Evolutionary conservation across 1,140 invertebrate species (phyloP), one percentile per base, ranked within the genome.

Genomic region (Drosophila mayri): DNA sequence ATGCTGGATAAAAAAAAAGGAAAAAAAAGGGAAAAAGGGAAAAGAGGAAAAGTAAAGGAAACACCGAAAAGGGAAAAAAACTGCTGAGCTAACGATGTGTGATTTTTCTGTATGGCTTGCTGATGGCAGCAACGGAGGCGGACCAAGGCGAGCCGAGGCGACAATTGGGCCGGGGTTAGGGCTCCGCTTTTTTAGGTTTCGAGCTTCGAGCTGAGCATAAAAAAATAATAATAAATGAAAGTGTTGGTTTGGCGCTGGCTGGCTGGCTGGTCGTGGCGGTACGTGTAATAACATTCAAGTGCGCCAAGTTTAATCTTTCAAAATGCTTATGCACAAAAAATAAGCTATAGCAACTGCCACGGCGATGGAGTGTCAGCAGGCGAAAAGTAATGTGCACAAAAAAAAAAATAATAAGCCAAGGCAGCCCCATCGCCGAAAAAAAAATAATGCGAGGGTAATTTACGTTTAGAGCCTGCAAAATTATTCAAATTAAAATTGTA

Each of bases 181-280:
- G 16, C 44, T 76, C 74, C 52, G 20, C 52, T 76, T 76, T 74
- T 66, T 76, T 64, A 32, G 59, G 73, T 71, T 71, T 75, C 49
- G 57, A 57, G 76, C 78, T 66, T 87, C 71, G 72, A 70, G 83
- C 79, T 73, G 76, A 70, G 74, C 68, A 71, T 90, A 88, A 75
- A 88, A 87, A 88, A 88, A 90, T 87, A 90, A 88, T 88, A 88
- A 90, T 88, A 88, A 88, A 88, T 88, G 84, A 88, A 88, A 88
- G 84, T 88, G 84, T 88, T 88, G 84, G 85, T 71, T 88, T 84
- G 84, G 85, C 78, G 78, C 77, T 81, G 28, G 74, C 76, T 80
- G 65, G 74, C 71, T 81, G 50, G 68, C 61, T 70, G 41, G 25
- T 50, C 49, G 28, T 50, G 28, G 41, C 57, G 74, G 49, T 72